phyloP scores from a whole-genome alignment of 2,113 vertebrate species.

The Malurus alboscapulatus region DNA sequence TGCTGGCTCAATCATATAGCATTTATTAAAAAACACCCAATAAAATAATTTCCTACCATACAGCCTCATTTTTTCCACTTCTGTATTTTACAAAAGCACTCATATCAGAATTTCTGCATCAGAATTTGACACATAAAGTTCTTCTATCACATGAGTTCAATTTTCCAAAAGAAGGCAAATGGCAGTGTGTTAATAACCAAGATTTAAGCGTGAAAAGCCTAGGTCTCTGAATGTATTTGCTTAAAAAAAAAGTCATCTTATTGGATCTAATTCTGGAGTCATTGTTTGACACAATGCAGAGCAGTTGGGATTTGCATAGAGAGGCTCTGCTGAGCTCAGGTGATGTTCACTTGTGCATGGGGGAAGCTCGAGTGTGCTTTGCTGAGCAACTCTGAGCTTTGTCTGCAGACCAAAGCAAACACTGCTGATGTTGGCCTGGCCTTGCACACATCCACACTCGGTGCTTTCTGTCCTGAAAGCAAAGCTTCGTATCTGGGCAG shows the following conservation, averaged over 20 bases:
- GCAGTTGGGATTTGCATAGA: not conserved
- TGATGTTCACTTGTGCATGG: not conserved
- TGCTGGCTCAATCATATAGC: not conserved
- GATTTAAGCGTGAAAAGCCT: not conserved
- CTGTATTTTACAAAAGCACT: not conserved
- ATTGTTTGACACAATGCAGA: not conserved
- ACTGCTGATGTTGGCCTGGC: not conserved
- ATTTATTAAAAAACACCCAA: not conserved
- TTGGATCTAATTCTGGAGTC: constrained; percentile 21
- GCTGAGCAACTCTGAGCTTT: not conserved
- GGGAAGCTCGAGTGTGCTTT: not conserved
- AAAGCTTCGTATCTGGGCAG: not conserved
- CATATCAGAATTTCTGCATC: constrained; percentile 15
- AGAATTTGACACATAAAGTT: constrained; percentile 28
- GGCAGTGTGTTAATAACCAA: constrained; percentile 29
- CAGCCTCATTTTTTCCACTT: constrained; percentile 19
- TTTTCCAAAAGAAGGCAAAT: constrained; percentile 25
- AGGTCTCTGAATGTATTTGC: not conserved
- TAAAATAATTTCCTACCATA: not conserved
- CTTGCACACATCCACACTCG: not conserved
- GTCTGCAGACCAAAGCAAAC: not conserved
- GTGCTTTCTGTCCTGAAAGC: not conserved
- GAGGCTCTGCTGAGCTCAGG: not conserved
- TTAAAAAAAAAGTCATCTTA: not conserved
- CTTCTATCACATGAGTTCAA: constrained; percentile 11